Conservation (phyloP, 2,888 invertebrate genomes). For the Mechanitis mazaeus region DNA sequence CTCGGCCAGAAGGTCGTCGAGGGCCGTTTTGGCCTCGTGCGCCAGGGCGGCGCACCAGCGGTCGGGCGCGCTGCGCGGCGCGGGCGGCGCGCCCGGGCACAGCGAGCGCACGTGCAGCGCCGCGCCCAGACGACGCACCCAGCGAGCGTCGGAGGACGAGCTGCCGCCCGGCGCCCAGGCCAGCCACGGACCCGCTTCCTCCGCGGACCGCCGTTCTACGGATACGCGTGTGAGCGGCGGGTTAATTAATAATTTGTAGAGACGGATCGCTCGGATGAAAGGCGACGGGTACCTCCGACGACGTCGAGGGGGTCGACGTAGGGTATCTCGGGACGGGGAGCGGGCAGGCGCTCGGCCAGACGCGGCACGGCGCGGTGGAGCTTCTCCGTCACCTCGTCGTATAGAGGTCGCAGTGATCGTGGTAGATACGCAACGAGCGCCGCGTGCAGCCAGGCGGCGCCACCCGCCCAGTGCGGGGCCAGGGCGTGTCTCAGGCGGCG, state of each 20-base stretch:
- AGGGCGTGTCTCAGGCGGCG: conserved; percentile 45
- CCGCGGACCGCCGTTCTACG: conserved; percentile 19
- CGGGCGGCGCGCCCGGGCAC: conserved; percentile 38
- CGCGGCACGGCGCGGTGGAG: conserved; percentile 44
- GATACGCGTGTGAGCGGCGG: conserved; percentile 2
- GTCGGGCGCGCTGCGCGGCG: conserved; percentile 34
- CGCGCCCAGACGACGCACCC: conserved; percentile 41
- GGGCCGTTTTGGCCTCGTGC: conserved; percentile 42
- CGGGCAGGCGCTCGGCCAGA: conserved; percentile 36
- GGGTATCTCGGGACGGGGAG: conserved; percentile 22
- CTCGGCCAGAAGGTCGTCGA: conserved; percentile 45
- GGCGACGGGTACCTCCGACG: conserved; percentile 8
- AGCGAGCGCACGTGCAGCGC: conserved; percentile 37
- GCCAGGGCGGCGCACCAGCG: conserved; percentile 46
- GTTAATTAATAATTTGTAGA: neutral
- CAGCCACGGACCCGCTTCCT: conserved; percentile 32
- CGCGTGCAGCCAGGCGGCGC: conserved; percentile 46
- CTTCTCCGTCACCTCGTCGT: conserved; percentile 39
- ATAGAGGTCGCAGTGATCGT: conserved; percentile 34
- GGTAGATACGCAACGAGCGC: conserved; percentile 47
- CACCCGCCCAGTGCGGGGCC: conserved; percentile 40
- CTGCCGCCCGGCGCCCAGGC: conserved; percentile 34
- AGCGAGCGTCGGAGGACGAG: conserved; percentile 33
- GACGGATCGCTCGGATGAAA: neutral
- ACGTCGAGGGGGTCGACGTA: conserved; percentile 24